Base-by-base conservation (phyloP, 92 coral and sea anemone genomes). In the Muricea muricata region DNA sequence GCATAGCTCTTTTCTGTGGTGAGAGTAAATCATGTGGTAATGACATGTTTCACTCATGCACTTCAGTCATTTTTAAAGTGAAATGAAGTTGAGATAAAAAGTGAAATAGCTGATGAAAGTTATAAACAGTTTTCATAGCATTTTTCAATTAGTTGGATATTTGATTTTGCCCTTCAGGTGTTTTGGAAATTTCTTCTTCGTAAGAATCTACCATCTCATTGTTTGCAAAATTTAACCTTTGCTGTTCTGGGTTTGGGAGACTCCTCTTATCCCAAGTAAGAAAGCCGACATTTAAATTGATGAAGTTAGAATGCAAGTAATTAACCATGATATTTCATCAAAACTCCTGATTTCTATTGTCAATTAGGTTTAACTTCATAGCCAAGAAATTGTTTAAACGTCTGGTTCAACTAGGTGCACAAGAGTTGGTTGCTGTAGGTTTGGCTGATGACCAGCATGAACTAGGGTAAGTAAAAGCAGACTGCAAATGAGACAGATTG, bases 391-490 rank as follows among this genome's bases (percentile, higher is more conserved):
- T 95, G 54, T 85, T 86, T 78, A 95, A 90, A 75, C 84, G 98
- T 6, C 48, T 95, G 52, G 75, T 84, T 12, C 98, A 95, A 78
- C 75, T 95, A 56, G 97, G 98, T 20, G 97, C 94, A 8, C 87
- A 32, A 63, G 67, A 74, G 2, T 67, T 95, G 39, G 91, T 85
- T 63, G n/a, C 80, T 5, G 40, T 95, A 32, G 97, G 94, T 26
- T 91, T 95, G 37, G 98, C 98, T 47, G 98, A 95, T 90, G 98
- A 95, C 85, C 98, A 95, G 37, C 98, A 95, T 93, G 98, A 95
- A 7, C 78, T 95, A 29, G 98, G 98, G 98, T 95, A 86, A 69
- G 94, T 70, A 54, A n/a, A n/a, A n/a, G n/a, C n/a, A n/a, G n/a
- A n/a, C n/a, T n/a, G n/a, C n/a, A n/a, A n/a, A n/a, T n/a, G n/a